Evolutionary conservation across 1,140 invertebrate species (phyloP), one percentile per base, ranked within the genome.

Genomic region (Heliconius hewitsoni): DNA sequence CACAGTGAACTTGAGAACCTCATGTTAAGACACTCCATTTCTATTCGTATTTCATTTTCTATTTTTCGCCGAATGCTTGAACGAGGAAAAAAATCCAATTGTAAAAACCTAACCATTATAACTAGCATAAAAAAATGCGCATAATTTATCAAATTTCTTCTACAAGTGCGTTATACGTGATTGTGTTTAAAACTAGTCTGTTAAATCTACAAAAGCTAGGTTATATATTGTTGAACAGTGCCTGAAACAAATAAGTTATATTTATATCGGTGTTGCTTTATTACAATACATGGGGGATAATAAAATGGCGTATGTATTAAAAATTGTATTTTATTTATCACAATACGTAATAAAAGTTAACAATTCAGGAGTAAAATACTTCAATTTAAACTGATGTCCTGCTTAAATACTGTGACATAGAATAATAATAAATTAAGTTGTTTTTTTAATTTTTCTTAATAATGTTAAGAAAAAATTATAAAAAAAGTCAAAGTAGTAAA

Each of bases 281-380:
- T 66, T 66, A 66, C 23, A 66, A 23, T n/a, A 23, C 19, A 60
- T 27, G 23, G 3, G 60, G 60, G 34, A 75, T 55, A 77, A 77
- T 77, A 78, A 78, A 78, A 78, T 66, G 50, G 34, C 76, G 50
- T 71, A 52, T 72, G 27, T 66, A 66, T 50, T 72, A 73, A 73
- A 52, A 78, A 73, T 78, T 60, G 50, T 78, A 73, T 78, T 78
- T 78, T 73, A 73, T 78, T 78, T 78, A 78, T 78, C 76, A 78
- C 76, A 78, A 72, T 60, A 75, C 13, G 70, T 71, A 73, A 57
- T 78, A 78, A 77, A 77, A 71, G 52, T 72, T 71, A 72, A 72
- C 27, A 50, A 30, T 77, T 77, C 4, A 72, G 60, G 60, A 77
- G 34, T 37, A 23, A 77, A 77, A 52, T 55, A 52, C 34, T 55